Evolutionary conservation across 2,888 invertebrate genomes (phyloP), one percentile per base, ranked within the genome.

Genomic region (Drosophila bunnanda): DNA sequence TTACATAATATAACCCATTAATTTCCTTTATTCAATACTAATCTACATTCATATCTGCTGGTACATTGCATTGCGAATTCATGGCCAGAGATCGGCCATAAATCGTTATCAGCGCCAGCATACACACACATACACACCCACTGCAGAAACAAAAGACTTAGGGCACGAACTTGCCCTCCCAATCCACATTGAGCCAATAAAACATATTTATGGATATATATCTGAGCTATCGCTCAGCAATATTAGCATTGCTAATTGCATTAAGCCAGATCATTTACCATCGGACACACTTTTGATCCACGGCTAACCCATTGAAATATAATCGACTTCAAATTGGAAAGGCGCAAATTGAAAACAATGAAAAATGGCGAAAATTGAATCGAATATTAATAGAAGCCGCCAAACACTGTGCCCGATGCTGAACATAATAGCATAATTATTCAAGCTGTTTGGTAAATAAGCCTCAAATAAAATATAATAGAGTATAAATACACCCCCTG

Each of bases 81-180:
- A 74, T 55, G 74, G 74, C 66, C 65, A 70, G 17, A 65, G 71
- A 65, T 64, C 53, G 57, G 53, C 32, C 38, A 72, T 72, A 72
- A 72, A 72, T 72, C 54, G 53, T 66, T 74, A 58, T 72, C 72
- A 74, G 41, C 56, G 36, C 25, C 60, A 36, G 25, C 59, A 17
- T 13, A 32, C 39, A 38, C 38, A 64, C 66, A 54, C 55, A 41
- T 32, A 39, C 41, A 30, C 46, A 46, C 39, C 58, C 46, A 57
- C 54, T 46, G 57, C 65, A 36, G 70, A 83, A 82, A 82, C 89
- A 78, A 90, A 89, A 89, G 87, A 90, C 88, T 91, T 83, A 88
- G 83, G 88, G 81, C 80, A 88, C 90, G 73, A 90, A 89, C 89
- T 79, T 74, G 78, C 74, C 76, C 81, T 85, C 46, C 56, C 50